Evolutionary conservation across 2,797 vertebrate genomes (phyloP).

Genomic region (Manis pentadactyla): DNA sequence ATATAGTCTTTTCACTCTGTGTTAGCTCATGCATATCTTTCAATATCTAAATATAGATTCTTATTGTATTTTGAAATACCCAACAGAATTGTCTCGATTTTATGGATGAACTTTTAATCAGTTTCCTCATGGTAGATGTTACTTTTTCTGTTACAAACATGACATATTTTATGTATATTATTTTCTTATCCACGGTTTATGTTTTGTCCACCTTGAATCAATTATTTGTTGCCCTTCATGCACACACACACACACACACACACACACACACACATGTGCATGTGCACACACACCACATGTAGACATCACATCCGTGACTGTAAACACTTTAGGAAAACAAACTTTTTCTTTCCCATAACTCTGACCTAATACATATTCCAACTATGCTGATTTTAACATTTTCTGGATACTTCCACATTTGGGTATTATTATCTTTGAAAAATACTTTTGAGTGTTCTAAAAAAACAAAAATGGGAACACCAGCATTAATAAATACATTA

Average conservation of each 20-base stretch:
- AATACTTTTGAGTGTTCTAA: not conserved
- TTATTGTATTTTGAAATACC: not conserved
- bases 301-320: not conserved
- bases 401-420: not conserved
- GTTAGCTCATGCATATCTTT: not conserved
- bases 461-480: not conserved
- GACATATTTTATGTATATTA: not conserved
- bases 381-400: not conserved
- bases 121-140: not conserved
- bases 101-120: not conserved
- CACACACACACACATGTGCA: not conserved
- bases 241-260: not conserved
- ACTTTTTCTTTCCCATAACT: not conserved
- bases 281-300: not conserved
- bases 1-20: not conserved
- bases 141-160: not conserved
- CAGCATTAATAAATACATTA: not conserved
- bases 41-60: not conserved
- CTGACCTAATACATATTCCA: not conserved
- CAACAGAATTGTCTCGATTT: not conserved
- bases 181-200: not conserved
- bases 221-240: not conserved
- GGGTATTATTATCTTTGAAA: conserved; percentile 18
- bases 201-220: not conserved
- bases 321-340: not conserved